Base-by-base conservation (phyloP, 1,140 invertebrate species). In the Doryteuthis pealeii region DNA sequence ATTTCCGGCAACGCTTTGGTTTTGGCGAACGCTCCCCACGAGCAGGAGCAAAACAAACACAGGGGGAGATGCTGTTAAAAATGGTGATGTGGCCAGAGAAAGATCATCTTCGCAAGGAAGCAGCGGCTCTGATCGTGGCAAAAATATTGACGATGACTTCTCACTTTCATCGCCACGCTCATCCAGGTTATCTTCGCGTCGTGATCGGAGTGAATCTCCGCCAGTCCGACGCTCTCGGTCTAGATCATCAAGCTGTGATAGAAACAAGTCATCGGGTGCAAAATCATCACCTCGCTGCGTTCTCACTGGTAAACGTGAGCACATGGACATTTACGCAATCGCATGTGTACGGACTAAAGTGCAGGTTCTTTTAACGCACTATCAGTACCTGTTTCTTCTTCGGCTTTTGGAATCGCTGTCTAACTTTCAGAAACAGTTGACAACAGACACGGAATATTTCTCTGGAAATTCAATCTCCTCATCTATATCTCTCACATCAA, bases 321-420 rank as follows among this genome's bases (percentile, higher is more conserved):
- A 79, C n/a, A 75, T 76, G 1, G 79, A 80, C 54, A 78, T 81
- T 31, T 79, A 84, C 68, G 32, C 87, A 31, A 49, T 87, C 26
- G 76, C 81, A 18, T 79, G 84, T 72, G 74, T 87, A 62, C 79
- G 76, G 12, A 78, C 76, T 54, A 84, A 84, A 79, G 76, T 88
- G 18, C 77, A 80, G 35, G 77, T 81, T 45, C 87, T 87, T 74
- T 74, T 88, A 45, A 97, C 96, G 89, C 96, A 98, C 87, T 96
- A 95, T 87, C 96, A 98, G 89, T 93, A 93, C 87, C 89, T 98
- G 69, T 97, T 98, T 87, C 86, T 98, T 32, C 87, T 97, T 81
- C 89, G 96, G 67, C 89, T 96, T 67, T 89, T 93, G 31, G 96
- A 98, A 88, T 91, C 93, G n/a, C 81, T 95, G 8, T 90, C 92